Percentiles rank a stretch among this genome's conserved stretches.
These are phyloP conservation scores for Argyra leucocephala DNA, from an alignment of 2,888 invertebrate genomes.

Conservation along the genomic window DNA sequence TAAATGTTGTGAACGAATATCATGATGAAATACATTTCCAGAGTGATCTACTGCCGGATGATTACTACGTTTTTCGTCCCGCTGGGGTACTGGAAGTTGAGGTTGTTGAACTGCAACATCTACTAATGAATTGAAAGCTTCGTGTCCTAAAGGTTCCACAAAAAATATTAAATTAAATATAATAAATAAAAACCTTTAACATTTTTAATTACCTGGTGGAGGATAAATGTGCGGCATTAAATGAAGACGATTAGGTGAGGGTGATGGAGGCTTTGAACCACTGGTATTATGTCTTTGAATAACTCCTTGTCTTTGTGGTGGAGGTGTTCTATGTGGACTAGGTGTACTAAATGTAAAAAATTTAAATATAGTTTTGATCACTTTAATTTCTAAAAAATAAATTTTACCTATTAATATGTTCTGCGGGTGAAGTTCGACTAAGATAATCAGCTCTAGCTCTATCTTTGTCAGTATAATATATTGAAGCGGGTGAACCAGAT, in stretches of 20 bases:
- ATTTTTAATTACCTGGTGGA: conserved; percentile 43
- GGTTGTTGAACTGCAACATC: conserved; percentile 88
- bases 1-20: conserved; percentile 44
- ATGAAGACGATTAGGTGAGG: conserved; percentile 45
- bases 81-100: conserved; percentile 70
- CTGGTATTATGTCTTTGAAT: conserved; percentile 65
- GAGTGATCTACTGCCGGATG: conserved; percentile 25
- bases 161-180: not conserved
- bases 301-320: conserved; percentile 59
- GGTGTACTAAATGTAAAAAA: conserved; percentile 34
- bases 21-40: conserved; percentile 33
- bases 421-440: conserved; percentile 43
- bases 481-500: conserved; percentile 30
- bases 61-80: conserved; percentile 36
- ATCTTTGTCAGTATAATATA: conserved; percentile 38
- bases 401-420: conserved; percentile 43
- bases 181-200: not conserved
- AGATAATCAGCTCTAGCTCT: conserved; percentile 41
- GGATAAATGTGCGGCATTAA: conserved; percentile 43
- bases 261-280: conserved; percentile 46
- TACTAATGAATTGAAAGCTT: conserved; percentile 78
- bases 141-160: conserved; percentile 57
- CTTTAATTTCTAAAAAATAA: too few species aligned
- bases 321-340: conserved; percentile 45
- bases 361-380: not conserved